A percentile compares a stretch with the other conserved stretches of the same genome.
These are phyloP conservation scores for Mythimna lalbum DNA, from an alignment of 2,888 invertebrate genomes.

Conservation along the genomic window DNA sequence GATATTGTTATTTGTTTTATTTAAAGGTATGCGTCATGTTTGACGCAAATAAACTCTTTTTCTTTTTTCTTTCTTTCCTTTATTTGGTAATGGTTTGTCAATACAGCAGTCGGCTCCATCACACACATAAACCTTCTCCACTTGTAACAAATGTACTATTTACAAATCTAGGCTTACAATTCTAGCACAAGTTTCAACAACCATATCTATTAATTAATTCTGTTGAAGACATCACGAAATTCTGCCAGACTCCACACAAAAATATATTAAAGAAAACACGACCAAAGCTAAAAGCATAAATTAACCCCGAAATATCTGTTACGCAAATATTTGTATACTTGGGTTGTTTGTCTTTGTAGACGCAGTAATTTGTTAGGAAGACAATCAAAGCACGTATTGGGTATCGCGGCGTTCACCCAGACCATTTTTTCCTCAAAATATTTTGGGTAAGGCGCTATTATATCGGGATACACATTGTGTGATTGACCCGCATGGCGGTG, in stretches of 20 bases:
- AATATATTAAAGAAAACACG: constrained; percentile 47
- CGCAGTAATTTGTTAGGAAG: constrained; percentile 49
- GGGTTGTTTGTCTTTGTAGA: constrained; percentile 56
- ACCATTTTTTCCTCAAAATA: constrained; percentile 23
- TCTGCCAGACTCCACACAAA: constrained; percentile 36
- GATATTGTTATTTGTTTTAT: too few species aligned
- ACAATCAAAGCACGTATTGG: constrained; percentile 58
- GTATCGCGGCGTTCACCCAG: constrained; percentile 29
- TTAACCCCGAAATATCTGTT: constrained; percentile 57
- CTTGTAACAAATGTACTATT: too few species aligned
- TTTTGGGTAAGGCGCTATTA: constrained; percentile 40
- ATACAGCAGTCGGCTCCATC: too few species aligned
- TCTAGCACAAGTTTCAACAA: not conserved
- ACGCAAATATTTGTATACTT: constrained; percentile 57
- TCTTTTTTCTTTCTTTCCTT: too few species aligned
- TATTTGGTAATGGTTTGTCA: too few species aligned
- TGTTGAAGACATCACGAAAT: constrained; percentile 9
- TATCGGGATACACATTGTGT: constrained; percentile 48
- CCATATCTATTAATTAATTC: constrained; percentile 27
- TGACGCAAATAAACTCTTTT: too few species aligned
- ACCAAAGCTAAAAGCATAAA: constrained; percentile 53
- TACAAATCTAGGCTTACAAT: not conserved
- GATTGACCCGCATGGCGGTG: constrained; percentile 62
- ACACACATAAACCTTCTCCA: too few species aligned
- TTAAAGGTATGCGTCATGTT: too few species aligned